Evolutionary conservation across 2,113 vertebrate species (phyloP), one percentile per base, ranked within the genome.

Genomic region (Toxostoma redivivum): DNA sequence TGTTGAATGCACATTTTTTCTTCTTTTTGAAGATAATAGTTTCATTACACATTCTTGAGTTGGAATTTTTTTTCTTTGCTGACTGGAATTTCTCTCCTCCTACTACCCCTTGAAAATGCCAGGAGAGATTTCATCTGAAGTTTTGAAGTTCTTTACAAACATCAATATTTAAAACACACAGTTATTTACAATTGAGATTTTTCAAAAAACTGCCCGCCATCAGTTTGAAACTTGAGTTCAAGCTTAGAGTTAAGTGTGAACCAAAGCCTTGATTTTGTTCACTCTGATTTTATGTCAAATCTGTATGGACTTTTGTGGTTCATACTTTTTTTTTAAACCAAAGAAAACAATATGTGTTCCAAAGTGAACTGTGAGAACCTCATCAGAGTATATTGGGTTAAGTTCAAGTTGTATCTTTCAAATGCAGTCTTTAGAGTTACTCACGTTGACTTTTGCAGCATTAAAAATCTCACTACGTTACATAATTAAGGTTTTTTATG

Each of bases 391-490:
- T 4, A 2, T 31, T 53, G 10, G 23, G 5, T 73, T 15, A 48
- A 37, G 22, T 65, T 86, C n/a, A 94, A 50, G 44, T 64, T 42
- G 11, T 67, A 23, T 44, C 23, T 80, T 40, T 71, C n/a, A 42
- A 57, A 7, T 58, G 35, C 33, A 81, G 23, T 56, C 40, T n/a
- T 83, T 14, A 48, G 19, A 44, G 13, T 28, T 86, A 50, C 5
- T 23, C 21, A 45, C 12, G 0, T 4, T 61, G 50, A 27, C 42
- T 83, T 72, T 37, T 7, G 28, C 5, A 35, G 30, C 2, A 0
- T 47, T 85, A 54, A 56, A 93, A 54, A 37, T 81, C 20, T 74
- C 28, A 22, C 65, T 44, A 15, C 19, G 16, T 37, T 64, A 21
- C 16, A 5, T 50, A 74, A 77, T 50, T 71, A 62, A 67, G 20